Base-by-base conservation (phyloP, 2,797 vertebrate species). In the Adelosebastes latens region DNA sequence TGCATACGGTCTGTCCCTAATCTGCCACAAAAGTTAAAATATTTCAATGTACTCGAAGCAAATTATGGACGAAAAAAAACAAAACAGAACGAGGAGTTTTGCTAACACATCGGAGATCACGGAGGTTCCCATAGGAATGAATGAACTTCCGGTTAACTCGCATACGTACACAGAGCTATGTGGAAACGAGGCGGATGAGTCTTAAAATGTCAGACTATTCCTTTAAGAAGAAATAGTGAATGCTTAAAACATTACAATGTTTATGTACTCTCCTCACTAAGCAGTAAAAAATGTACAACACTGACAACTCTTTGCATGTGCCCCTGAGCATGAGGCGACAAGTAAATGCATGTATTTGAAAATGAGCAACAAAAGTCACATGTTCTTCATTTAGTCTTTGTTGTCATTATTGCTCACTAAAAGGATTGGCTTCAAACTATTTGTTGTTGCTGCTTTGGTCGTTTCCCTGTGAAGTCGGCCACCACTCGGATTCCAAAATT, bases 391-490 rank as follows among this genome's bases (percentile, higher is more conserved):
- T 72, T 49, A 80, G 72, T 32, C 59, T 77, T 69, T 78, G 81
- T 74, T 70, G 73, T 74, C 22, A 39, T 59, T 46, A 56, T 34
- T 60, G 52, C 53, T 75, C 25, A 32, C 80, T 69, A 34, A 67
- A 84, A 75, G 11, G 10, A 80, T 64, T n/a, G 31, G 66, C 66
- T 64, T 82, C 29, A 67, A 81, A 76, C 61, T 31, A 75, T 80
- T 85, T 82, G 80, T 79, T 81, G 67, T 83, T 75, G 65, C 82
- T 64, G 68, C 81, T 81, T 85, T 81, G 87, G 79, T 80, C 8
- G 65, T 73, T 88, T 86, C 80, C 74, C 81, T 80, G 83, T 88
- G 81, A 93, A 90, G 88, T 90, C 84, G 92, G 87, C 83, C 87
- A 89, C 83, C 32, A 24, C 66, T 84, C 56, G 4, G 55, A 83